These are phyloP conservation scores for Erpornis zantholeuca DNA, from an alignment of 2,113 vertebrate species.

Conservation along the genomic window DNA sequence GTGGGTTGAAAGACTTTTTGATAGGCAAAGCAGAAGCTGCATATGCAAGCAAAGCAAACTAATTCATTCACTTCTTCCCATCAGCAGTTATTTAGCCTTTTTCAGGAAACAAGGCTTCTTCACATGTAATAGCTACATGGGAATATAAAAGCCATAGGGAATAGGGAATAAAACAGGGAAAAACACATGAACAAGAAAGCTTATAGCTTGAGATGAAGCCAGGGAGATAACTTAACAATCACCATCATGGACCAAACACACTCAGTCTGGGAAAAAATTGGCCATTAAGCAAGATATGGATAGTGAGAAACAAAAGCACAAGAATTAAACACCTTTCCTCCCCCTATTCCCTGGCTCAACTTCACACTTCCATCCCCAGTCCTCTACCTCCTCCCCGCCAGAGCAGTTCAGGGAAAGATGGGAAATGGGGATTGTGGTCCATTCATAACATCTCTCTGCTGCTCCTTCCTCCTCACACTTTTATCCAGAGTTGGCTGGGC, in stretches of 20 bases:
- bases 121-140: background rate
- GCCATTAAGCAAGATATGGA: background rate
- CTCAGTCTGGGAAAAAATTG: background rate
- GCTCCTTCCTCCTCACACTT: background rate
- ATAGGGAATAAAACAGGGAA: background rate
- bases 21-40: background rate
- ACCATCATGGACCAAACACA: background rate
- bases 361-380: background rate
- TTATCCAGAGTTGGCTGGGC: background rate
- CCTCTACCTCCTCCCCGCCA: background rate
- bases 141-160: background rate
- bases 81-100: background rate
- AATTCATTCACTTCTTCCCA: background rate
- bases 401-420: rapidly evolving
- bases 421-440: background rate
- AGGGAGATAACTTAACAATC: background rate
- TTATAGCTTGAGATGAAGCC: background rate
- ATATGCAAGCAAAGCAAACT: background rate
- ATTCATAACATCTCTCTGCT: background rate
- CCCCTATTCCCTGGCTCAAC: background rate
- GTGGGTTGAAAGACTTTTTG: background rate
- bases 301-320: background rate
- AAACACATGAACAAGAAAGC: background rate
- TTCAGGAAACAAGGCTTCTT: background rate
- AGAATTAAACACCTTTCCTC: background rate